A percentile compares a stretch with the other conserved stretches of the same genome.
These are phyloP conservation scores for Trichopoda pennipes DNA, from an alignment of 2,888 invertebrate genomes.

Conservation along the genomic window DNA sequence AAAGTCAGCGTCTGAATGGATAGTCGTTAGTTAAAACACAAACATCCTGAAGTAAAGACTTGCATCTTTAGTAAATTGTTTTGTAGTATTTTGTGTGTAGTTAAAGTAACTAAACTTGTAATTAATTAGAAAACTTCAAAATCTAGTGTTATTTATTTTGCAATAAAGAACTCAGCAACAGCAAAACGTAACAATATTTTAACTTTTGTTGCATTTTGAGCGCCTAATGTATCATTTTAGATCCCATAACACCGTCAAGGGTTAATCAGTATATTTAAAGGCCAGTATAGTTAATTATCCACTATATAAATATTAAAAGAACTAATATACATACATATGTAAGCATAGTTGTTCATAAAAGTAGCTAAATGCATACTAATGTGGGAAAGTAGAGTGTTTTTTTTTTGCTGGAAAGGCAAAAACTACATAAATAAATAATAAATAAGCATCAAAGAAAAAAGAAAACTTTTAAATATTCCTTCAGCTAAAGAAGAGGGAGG, in stretches of 20 bases:
- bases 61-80: no score
- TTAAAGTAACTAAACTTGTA: no score
- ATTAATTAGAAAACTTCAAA: no score
- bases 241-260: background rate
- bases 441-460: slow-evolving; percentile 27
- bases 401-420: slow-evolving; percentile 34
- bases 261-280: slow-evolving; percentile 23
- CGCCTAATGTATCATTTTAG: background rate
- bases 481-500: background rate
- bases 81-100: no score
- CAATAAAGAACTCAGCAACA: no score
- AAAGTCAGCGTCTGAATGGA: no score
- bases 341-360: slow-evolving; percentile 13
- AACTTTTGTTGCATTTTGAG: no score
- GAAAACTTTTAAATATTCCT: slow-evolving; percentile 8
- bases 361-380: slow-evolving; percentile 60
- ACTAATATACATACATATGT: slow-evolving; percentile 12
- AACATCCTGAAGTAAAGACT: no score
- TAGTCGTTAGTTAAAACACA: no score
- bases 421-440: background rate
- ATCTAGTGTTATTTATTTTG: no score
- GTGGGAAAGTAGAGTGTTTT: slow-evolving; percentile 66
- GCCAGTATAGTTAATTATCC: slow-evolving; percentile 1
- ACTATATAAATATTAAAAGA: slow-evolving; percentile 19
- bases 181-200: no score